Base-by-base conservation (phyloP, 2,888 invertebrate species). In the Hypselothyrea guttata region DNA sequence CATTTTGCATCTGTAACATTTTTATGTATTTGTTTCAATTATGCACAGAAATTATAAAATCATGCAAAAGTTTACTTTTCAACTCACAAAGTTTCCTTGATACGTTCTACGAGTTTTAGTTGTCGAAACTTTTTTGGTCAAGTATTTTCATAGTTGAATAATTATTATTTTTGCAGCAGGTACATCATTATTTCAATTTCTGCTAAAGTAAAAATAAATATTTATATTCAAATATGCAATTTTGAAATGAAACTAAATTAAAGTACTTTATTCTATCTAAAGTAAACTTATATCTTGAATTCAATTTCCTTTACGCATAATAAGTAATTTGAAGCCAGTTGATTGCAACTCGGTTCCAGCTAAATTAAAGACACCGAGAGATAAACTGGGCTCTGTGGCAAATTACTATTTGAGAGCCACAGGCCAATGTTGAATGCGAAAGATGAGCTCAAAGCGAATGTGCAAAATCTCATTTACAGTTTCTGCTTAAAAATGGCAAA, bases 381-480 rank as follows among this genome's bases (percentile, higher is more conserved):
- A 37, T 35, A 31, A n/a, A 48, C 37, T 15, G 33, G 47, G 47
- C 37, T 63, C 54, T 45, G 51, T 34, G 34, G 62, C 42, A 71
- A 74, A 75, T 75, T 69, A 65, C 63, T 65, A 63, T 63, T 65
- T 65, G 54, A 65, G 16, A 65, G 65, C 75, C 65, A 63, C 63
- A 56, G 60, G 75, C 60, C 59, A 58, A 57, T 37, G 34, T 44
- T 34, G 62, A 56, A 40, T 45, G 35, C 33, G 72, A 55, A 66
- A 67, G 68, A 56, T 49, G 68, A 48, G 48, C 67, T 42, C 53
- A 63, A 70, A 66, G 66, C 48, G 52, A 72, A 75, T 57, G 66
- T 47, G 66, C 34, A 66, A 70, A 72, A 72, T 71, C 75, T 72
- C 71, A 75, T 72, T 72, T 75, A 66, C 71, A 74, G 75, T 74